Base-by-base conservation (phyloP, 23 tunicate species). In the Styela plicata region DNA sequence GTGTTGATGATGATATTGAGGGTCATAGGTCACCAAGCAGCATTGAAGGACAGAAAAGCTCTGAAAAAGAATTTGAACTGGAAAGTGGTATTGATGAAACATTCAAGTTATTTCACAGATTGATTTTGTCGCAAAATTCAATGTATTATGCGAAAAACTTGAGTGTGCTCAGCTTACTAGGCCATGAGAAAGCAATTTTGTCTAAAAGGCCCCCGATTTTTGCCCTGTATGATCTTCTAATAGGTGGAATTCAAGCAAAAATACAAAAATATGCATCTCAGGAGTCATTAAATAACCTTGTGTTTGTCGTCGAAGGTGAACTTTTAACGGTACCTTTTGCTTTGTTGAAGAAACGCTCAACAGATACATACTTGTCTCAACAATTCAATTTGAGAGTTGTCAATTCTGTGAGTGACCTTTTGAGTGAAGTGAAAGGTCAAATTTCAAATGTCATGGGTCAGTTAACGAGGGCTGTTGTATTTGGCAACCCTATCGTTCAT, bases 301-400 rank as follows among this genome's bases (percentile, higher is more conserved):
- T 37, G 18, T 21, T 90, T 5, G 73, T 81, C 16, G 84, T 69
- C 35, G 90, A 86, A 24, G 84, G 80, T 13, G 84, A 75, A 21
- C 61, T 90, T 17, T 21, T 82, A 20, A 80, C 79, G 10, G 96
- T 86, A 0, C 96, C 96, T 1, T 90, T 90, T 52, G 66, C 84
- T 7, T 69, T 90, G 83, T 33, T 90, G 74, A 90, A 90, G 69
- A 81, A 76, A 37, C 57, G 82, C 5, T 62, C 88, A 36, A 63
- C 33, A n/a, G 96, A 90, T 32, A 81, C 30, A 10, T 90, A 36
- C 74, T 64, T 90, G 2, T 69, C 74, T 24, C 75, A 91, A 73
- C 83, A 86, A 26, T 79, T 86, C 63, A 27, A 26, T 5, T 31
- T 86, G 29, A 76, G 32, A 24, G 16, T 63, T 29, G 66, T 52